A percentile compares a stretch with the other conserved stretches of the same genome.
Conservation (phyloP, 2,888 invertebrate species). For the Theretra japonica region DNA sequence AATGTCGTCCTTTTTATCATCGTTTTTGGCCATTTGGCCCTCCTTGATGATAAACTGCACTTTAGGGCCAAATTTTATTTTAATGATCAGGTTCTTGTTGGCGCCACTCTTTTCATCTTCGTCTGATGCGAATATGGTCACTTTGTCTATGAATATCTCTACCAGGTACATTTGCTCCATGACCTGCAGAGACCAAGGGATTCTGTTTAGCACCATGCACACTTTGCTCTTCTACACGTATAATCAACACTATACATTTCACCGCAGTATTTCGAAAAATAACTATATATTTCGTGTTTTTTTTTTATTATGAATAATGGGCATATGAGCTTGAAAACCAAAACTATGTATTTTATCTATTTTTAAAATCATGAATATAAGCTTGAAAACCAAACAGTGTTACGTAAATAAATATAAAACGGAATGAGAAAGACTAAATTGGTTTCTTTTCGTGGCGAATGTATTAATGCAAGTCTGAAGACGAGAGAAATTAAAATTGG, state of each 20-base stretch:
- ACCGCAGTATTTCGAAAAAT: neutral
- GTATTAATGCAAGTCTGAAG: too few species aligned
- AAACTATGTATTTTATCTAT: too few species aligned
- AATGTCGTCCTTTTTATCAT: conserved; percentile 61
- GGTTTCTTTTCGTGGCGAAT: too few species aligned
- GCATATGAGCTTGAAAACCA: too few species aligned
- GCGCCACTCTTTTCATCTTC: conserved; percentile 61
- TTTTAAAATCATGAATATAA: too few species aligned
- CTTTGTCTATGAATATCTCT: conserved; percentile 84
- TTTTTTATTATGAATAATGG: too few species aligned
- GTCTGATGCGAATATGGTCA: conserved; percentile 67
- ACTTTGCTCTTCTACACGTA: conserved; percentile 38
- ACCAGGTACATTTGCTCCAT: conserved; percentile 85
- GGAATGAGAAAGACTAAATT: too few species aligned
- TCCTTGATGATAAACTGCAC: conserved; percentile 79
- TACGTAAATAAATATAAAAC: too few species aligned
- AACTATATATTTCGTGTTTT: too few species aligned
- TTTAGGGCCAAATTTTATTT: conserved; percentile 78
- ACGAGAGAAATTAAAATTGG: too few species aligned
- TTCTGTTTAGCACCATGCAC: conserved; percentile 50
- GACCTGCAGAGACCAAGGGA: conserved; percentile 71
- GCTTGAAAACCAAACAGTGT: too few species aligned
- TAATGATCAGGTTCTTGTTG: conserved; percentile 75
- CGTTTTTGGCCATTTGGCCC: conserved; percentile 67
- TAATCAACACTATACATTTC: conserved; percentile 28